Conservation (phyloP, 1,140 invertebrate species). For the Drosophila neocordata region DNA sequence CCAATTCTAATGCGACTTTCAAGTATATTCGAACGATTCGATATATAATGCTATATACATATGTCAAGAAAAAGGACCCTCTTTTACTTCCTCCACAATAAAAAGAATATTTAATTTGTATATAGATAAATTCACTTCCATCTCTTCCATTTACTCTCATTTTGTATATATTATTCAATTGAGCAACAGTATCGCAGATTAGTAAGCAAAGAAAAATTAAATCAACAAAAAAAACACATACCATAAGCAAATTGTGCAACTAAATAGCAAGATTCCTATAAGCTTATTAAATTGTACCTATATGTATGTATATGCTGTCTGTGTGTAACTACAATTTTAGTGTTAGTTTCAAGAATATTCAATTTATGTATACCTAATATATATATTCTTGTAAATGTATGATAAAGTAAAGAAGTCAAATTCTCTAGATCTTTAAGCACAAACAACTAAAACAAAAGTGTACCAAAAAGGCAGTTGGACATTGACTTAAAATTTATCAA, state of each 20-base stretch:
- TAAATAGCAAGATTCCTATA: constrained; percentile 75
- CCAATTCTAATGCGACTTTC: background rate
- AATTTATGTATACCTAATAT: background rate
- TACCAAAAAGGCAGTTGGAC: constrained; percentile 65
- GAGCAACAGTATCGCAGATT: constrained; percentile 65
- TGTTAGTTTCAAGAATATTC: constrained; percentile 50
- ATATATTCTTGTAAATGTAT: constrained; percentile 31
- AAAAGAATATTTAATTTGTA: constrained; percentile 46
- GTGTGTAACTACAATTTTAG: constrained; percentile 68
- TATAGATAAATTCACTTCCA: constrained; percentile 22
- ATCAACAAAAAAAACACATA: constrained; percentile 48
- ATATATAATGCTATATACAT: background rate
- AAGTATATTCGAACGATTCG: constrained; percentile 3
- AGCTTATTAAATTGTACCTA: constrained; percentile 49
- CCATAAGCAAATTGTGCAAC: constrained; percentile 68
- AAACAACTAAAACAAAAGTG: constrained; percentile 37
- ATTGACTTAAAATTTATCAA: constrained; percentile 15
- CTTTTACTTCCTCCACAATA: background rate
- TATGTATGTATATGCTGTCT: constrained; percentile 46
- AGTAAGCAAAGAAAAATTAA: constrained; percentile 33
- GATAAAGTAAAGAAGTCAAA: constrained; percentile 75
- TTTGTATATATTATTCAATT: constrained; percentile 47
- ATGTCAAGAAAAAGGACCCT: background rate
- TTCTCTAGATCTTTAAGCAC: constrained; percentile 70
- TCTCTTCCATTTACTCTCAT: constrained; percentile 22